A percentile compares a stretch with the other conserved stretches of the same genome.
Conservation (phyloP, 2,888 invertebrate species). For the Dexiosoma caninum region DNA sequence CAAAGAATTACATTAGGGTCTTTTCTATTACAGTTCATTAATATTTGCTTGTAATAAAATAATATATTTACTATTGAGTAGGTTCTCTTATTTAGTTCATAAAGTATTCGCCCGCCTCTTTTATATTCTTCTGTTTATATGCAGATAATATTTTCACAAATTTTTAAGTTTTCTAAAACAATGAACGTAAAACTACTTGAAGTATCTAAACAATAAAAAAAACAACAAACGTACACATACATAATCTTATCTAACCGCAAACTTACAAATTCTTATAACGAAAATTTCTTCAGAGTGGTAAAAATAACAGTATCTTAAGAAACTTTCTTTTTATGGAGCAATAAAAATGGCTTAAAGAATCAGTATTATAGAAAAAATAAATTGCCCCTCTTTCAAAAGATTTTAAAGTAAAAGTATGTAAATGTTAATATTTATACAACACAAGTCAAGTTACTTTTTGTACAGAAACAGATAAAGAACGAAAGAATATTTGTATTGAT, state of each 20-base stretch:
- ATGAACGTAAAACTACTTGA: background rate
- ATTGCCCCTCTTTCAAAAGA: slow-evolving; percentile 1
- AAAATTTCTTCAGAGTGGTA: background rate
- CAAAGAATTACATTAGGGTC: no score
- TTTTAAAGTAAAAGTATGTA: background rate
- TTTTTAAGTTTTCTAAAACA: background rate
- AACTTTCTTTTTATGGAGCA: slow-evolving; percentile 9
- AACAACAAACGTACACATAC: slow-evolving; percentile 4
- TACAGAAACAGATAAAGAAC: background rate
- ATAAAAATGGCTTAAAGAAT: background rate
- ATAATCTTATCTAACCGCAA: slow-evolving; percentile 28
- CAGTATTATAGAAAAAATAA: background rate
- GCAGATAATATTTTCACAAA: background rate
- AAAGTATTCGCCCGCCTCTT: background rate
- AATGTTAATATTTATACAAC: slow-evolving; percentile 5
- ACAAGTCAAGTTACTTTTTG: slow-evolving; percentile 1
- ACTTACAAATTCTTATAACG: slow-evolving; percentile 31
- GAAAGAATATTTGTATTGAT: slow-evolving; percentile 41
- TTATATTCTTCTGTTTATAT: background rate
- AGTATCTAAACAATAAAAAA: background rate
- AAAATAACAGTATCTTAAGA: background rate
- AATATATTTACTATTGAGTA: no score
- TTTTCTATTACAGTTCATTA: no score
- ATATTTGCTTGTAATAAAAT: no score
- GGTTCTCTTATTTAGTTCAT: no score